Evolutionary conservation across 92 coral and sea anemone species (phyloP).

Genomic region (Zoanthus sansibaricus): DNA sequence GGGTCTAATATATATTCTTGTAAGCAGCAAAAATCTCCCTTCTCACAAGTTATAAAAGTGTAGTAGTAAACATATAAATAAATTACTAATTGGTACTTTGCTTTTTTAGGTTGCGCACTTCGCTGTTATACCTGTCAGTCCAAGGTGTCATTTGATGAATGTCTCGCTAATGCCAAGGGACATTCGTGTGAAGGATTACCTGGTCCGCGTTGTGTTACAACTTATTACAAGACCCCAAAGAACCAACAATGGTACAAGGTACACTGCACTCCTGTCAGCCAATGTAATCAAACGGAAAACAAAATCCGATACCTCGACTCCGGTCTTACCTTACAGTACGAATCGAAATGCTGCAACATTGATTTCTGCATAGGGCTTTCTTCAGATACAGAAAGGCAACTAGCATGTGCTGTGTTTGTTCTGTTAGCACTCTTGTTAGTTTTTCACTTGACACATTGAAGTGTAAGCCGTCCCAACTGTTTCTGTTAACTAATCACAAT

Average conservation of each 20-base stretch:
- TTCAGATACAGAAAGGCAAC: background rate
- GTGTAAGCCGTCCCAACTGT: too few species aligned
- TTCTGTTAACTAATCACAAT: too few species aligned
- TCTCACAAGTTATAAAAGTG: too few species aligned
- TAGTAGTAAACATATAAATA: too few species aligned
- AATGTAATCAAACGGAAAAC: slow-evolving; percentile 16
- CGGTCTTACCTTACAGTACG: background rate
- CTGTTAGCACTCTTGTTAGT: too few species aligned
- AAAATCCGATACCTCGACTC: background rate
- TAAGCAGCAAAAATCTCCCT: too few species aligned
- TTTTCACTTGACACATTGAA: too few species aligned
- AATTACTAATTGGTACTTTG: background rate
- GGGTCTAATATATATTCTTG: too few species aligned
- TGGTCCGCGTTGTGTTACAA: background rate
- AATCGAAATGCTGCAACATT: background rate
- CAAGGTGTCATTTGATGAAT: background rate
- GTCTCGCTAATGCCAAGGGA: background rate
- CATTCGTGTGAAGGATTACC: background rate
- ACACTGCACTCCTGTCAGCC: background rate
- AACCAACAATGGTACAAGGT: background rate
- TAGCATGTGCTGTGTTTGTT: too few species aligned
- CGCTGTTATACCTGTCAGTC: background rate
- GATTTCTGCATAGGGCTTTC: background rate
- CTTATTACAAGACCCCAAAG: background rate
- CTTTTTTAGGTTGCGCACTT: background rate